Base-by-base conservation (phyloP, 92 coral and sea anemone genomes). In the Blastomussa wellsi region DNA sequence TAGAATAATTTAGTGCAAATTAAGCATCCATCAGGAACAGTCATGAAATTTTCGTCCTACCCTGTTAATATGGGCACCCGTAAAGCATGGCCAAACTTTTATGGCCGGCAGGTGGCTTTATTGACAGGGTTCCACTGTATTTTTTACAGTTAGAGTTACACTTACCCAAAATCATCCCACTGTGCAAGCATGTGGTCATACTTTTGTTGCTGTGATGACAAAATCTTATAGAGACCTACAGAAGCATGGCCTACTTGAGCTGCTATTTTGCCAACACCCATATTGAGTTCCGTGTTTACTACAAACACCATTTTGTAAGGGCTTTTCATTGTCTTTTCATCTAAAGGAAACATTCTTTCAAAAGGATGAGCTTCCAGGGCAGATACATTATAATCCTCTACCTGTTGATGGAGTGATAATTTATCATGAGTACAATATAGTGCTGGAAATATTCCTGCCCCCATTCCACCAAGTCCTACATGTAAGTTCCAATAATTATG, bases 211-310 rank as follows among this genome's bases (percentile, higher is more conserved):
- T 90, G 85, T 55, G 91, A 84, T 37, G 86, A 41, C 28, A 95
- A 75, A 52, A 57, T 87, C 80, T 95, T 84, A 66, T 91, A 90
- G 51, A 95, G 87, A 74, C 97, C 97, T 35, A 95, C 72, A 24
- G 97, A 76, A 26, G 98, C 98, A 83, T 95, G 98, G 29, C 96
- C 98, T 36, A 95, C 93, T 82, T 95, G 98, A 29, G 97, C 97
- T 17, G 93, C 98, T 22, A 88, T 82, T 75, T 95, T 95, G 28
- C 98, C 98, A n/a, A 91, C 91, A 35, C 97, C 98, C 98, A 95
- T 95, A 36, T 88, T 87, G 11, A 93, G 88, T 55, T 92, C 93
- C 37, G 91, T 89, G 83, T 95, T 95, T 8, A 95, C 93, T 53
- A 95, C 92, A 85, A 95, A 95, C 28, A 93, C 95, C 98, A 95